Conservation (phyloP, 2,888 invertebrate species). For the Octodonta nipae region DNA sequence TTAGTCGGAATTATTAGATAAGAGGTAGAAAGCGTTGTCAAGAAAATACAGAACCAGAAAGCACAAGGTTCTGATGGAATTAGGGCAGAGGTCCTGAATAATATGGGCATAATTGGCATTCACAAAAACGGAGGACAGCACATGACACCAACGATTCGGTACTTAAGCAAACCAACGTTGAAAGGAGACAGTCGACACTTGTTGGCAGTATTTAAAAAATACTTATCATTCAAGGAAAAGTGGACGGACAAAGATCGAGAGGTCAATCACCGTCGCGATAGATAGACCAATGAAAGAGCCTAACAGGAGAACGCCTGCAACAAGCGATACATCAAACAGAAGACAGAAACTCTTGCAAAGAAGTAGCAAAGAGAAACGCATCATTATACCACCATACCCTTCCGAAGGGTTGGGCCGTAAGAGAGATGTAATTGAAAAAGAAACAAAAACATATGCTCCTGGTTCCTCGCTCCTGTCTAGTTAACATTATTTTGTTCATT, state of each 20-base stretch:
- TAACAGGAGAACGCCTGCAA: slow-evolving; percentile 1
- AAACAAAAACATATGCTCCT: too few species aligned
- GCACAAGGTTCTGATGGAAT: too few species aligned
- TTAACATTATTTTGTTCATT: too few species aligned
- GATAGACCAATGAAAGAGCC: slow-evolving; percentile 1
- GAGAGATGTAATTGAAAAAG: neutral
- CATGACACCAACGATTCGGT: slow-evolving; percentile 1
- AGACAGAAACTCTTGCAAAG: slow-evolving; percentile 1
- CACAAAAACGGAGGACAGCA: neutral
- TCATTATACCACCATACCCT: slow-evolving; percentile 1
- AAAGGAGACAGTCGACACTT: neutral
- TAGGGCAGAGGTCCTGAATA: too few species aligned
- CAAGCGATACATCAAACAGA: neutral
- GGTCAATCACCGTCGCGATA: slow-evolving; percentile 1
- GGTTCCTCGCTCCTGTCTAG: too few species aligned
- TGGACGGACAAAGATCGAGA: neutral
- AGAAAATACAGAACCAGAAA: too few species aligned
- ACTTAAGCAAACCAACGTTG: neutral
- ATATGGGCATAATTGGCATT: too few species aligned
- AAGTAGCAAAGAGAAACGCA: neutral
- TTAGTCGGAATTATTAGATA: too few species aligned
- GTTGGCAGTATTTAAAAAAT: neutral
- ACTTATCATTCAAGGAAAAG: neutral
- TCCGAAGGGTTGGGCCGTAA: neutral
- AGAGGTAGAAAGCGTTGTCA: too few species aligned